These are phyloP conservation scores for Carapus acus DNA, from an alignment of 2,797 vertebrate genomes.

Conservation along the genomic window DNA sequence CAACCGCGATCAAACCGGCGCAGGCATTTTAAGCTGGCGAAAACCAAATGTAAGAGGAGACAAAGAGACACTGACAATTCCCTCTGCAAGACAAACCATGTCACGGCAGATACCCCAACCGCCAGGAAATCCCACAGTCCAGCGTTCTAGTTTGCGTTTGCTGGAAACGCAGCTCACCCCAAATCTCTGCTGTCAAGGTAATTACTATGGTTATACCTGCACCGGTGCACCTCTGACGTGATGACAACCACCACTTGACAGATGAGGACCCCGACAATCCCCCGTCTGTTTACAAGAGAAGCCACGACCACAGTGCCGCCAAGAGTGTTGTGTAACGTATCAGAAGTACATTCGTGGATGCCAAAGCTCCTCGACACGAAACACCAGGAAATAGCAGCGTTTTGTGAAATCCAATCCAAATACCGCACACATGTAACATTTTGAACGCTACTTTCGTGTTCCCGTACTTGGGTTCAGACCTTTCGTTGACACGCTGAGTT, in stretches of 20 bases:
- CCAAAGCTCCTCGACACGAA: constrained; percentile 44
- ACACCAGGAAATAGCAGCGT: constrained; percentile 60
- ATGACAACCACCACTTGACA: constrained; percentile 59
- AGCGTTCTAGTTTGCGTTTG: constrained; percentile 18
- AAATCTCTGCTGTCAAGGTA: constrained; percentile 52
- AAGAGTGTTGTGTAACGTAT: constrained; percentile 52
- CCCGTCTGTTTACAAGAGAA: constrained; percentile 39
- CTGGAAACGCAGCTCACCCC: constrained; percentile 17
- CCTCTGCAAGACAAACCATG: constrained; percentile 32
- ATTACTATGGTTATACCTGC: constrained; percentile 54
- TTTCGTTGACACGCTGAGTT: constrained; percentile 6
- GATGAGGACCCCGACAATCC: constrained; percentile 45
- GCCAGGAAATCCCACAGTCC: constrained; percentile 54
- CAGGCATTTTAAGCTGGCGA: constrained; percentile 22
- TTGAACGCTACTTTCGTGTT: constrained; percentile 15
- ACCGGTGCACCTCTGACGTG: constrained; percentile 47
- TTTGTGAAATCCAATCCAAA: constrained; percentile 55
- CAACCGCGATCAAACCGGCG: constrained; percentile 22
- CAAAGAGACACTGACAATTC: constrained; percentile 38
- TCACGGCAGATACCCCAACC: constrained; percentile 28
- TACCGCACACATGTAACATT: constrained; percentile 46
- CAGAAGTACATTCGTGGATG: constrained; percentile 39
- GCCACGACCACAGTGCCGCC: constrained; percentile 21
- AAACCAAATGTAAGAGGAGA: constrained; percentile 55
- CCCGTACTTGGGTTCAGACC: constrained; percentile 13